Evolutionary conservation across 2,113 vertebrate genomes (phyloP).

Genomic region (Clarias macrocephalus): DNA sequence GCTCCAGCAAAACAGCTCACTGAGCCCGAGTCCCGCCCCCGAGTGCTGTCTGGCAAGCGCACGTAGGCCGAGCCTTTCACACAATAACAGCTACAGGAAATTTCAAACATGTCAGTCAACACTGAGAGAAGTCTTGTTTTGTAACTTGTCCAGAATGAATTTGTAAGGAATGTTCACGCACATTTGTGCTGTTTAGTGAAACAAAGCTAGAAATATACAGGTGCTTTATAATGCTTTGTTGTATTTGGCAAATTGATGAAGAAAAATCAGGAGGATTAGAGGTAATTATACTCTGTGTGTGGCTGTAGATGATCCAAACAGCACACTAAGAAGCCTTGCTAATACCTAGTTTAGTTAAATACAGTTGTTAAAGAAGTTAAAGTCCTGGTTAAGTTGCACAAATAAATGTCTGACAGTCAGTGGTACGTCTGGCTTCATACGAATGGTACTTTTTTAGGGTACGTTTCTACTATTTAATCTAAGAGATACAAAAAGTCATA

Average conservation of each 20-base stretch:
- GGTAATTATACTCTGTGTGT: neutral
- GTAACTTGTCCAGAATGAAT: slow-evolving; percentile 55
- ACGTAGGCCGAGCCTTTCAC: slow-evolving; percentile 16
- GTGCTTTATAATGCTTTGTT: neutral
- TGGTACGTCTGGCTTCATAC: slow-evolving; percentile 16
- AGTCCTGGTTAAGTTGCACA: slow-evolving; percentile 3
- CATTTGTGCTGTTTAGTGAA: neutral
- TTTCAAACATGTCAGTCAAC: slow-evolving; percentile 52
- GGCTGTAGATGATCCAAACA: neutral
- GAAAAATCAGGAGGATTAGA: neutral
- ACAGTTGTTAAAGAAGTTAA: neutral
- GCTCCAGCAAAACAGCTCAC: slow-evolving; percentile 52
- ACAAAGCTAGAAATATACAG: neutral
- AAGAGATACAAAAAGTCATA: neutral
- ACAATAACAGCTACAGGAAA: slow-evolving; percentile 54
- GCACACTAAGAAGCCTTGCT: neutral
- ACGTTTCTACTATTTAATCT: neutral
- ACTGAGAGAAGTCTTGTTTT: slow-evolving; percentile 38
- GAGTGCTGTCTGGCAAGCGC: slow-evolving; percentile 12
- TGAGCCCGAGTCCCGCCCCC: slow-evolving; percentile 52
- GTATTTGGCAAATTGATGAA: neutral
- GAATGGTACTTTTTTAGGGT: neutral
- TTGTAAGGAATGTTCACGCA: slow-evolving; percentile 57
- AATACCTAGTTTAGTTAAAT: slow-evolving; percentile 2
- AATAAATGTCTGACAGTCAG: slow-evolving; percentile 12